Evolutionary conservation across 2,888 invertebrate species (phyloP).

Genomic region (Drosophila villosipedis): DNA sequence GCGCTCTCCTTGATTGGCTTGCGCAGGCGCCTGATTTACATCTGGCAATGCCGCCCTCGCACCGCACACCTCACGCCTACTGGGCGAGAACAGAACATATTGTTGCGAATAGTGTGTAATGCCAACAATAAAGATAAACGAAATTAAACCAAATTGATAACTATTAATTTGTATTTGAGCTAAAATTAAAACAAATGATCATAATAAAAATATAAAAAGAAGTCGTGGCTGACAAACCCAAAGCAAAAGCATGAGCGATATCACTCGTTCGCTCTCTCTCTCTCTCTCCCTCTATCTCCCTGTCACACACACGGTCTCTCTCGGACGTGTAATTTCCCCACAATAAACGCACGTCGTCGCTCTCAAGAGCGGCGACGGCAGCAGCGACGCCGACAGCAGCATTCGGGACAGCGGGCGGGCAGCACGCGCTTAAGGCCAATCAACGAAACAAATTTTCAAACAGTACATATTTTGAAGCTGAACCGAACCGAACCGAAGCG

Average conservation of each 20-base stretch:
- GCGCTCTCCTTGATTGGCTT: slow-evolving; percentile 40
- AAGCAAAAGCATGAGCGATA: neutral
- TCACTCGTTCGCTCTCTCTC: slow-evolving; percentile 34
- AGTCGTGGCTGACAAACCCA: slow-evolving; percentile 35
- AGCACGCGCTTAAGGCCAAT: slow-evolving; percentile 73
- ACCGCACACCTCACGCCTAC: slow-evolving; percentile 26
- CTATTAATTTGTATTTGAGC: slow-evolving; percentile 55
- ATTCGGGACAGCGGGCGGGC: slow-evolving; percentile 43
- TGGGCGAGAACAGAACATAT: slow-evolving; percentile 31
- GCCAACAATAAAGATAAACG: neutral
- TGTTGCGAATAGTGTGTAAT: slow-evolving; percentile 15
- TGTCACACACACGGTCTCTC: slow-evolving; percentile 36
- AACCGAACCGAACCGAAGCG: slow-evolving; percentile 48
- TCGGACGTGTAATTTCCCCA: slow-evolving; percentile 67
- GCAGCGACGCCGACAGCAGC: slow-evolving; percentile 29
- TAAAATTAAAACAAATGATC: slow-evolving; percentile 18
- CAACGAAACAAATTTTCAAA: slow-evolving; percentile 77
- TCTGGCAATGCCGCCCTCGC: slow-evolving; percentile 65
- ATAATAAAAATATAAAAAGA: slow-evolving; percentile 20
- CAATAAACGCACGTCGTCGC: slow-evolving; percentile 70
- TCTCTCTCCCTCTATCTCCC: neutral
- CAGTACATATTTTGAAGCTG: slow-evolving; percentile 76
- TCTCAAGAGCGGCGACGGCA: slow-evolving; percentile 21
- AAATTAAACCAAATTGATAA: slow-evolving; percentile 21
- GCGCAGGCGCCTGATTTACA: slow-evolving; percentile 66